phyloP scores from a whole-genome alignment of 2,113 vertebrate species.

The Podilymbus podiceps region DNA sequence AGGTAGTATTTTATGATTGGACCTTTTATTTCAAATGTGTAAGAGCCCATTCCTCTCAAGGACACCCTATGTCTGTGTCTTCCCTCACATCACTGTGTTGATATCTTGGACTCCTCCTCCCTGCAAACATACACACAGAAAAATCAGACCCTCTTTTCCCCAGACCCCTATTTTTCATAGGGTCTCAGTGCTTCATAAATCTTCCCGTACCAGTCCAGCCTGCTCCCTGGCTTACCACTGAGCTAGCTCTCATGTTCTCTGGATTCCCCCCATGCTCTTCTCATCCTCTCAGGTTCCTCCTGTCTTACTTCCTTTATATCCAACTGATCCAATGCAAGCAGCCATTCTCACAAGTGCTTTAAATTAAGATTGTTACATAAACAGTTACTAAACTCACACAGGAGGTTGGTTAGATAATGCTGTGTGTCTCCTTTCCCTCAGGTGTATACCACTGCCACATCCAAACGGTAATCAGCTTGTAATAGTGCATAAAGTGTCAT shows the following conservation, averaged over 20 bases:
- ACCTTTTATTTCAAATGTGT: background rate
- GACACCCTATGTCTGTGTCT: background rate
- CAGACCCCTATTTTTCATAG: background rate
- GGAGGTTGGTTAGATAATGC: background rate
- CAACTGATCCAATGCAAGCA: background rate
- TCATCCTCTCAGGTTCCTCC: background rate
- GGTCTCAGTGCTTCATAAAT: background rate
- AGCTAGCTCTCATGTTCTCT: background rate
- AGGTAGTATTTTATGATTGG: background rate
- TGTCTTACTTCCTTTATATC: background rate
- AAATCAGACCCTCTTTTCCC: background rate
- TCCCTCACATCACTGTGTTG: background rate
- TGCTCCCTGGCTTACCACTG: background rate
- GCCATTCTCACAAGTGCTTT: background rate
- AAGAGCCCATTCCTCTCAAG: background rate
- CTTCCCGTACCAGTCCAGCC: background rate
- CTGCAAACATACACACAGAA: background rate
- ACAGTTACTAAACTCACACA: background rate
- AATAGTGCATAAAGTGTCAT: background rate
- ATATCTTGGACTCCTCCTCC: background rate
- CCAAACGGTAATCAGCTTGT: background rate
- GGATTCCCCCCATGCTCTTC: background rate
- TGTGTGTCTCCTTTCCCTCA: background rate
- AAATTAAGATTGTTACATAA: slow-evolving; percentile 32
- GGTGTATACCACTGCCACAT: background rate